Evolutionary conservation across 2,113 vertebrate species (phyloP).

Genomic region (Hystrix brachyura): DNA sequence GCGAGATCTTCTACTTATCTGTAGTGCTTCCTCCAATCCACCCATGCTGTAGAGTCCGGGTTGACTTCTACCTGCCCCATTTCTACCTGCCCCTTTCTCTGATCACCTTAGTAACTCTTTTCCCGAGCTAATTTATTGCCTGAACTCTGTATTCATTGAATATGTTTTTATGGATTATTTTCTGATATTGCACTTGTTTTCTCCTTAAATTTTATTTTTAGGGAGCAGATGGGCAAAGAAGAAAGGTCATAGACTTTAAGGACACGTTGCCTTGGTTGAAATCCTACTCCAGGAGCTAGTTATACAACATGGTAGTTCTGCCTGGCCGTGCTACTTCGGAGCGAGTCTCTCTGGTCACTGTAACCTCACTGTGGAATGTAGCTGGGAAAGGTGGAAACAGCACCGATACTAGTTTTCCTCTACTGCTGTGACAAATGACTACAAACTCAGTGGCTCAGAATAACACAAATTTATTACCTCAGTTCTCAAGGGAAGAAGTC

Average conservation of each 20-base stretch:
- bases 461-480: not conserved
- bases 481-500: not conserved
- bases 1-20: not conserved
- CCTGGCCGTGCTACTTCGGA: not conserved
- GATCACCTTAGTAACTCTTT: not conserved
- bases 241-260: not conserved
- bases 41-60: not conserved
- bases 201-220: not conserved
- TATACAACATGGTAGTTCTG: not conserved
- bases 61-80: not conserved
- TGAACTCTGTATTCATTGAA: slow-evolving; percentile 43
- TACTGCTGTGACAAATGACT: not conserved
- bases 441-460: slow-evolving; percentile 1
- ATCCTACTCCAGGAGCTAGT: not conserved
- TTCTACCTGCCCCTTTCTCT: not conserved
- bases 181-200: slow-evolving; percentile 36
- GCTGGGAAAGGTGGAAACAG: not conserved
- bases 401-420: not conserved
- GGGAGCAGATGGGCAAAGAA: not conserved
- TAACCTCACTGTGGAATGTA: not conserved
- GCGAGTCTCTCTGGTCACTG: not conserved
- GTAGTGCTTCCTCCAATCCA: too few relatives aligned
- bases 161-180: not conserved
- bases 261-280: not conserved
- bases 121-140: not conserved